Evolutionary conservation across 2,888 invertebrate genomes (phyloP).

Genomic region (Limnephilus lunatus): DNA sequence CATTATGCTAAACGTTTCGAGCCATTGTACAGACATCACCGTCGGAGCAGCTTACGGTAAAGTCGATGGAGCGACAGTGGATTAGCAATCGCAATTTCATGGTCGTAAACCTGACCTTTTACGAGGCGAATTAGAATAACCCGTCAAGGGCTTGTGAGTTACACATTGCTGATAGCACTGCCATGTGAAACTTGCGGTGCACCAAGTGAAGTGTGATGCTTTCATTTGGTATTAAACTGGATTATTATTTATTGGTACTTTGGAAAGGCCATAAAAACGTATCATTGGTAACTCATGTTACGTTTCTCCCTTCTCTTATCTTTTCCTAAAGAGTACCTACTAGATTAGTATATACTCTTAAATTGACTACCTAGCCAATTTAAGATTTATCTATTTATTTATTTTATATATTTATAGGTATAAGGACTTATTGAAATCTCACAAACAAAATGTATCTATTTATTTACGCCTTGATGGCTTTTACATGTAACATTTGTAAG

Average conservation of each 20-base stretch:
- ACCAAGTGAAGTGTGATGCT: background rate
- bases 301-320: too few species aligned
- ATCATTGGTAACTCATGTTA: too few species aligned
- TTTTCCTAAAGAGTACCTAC: too few species aligned
- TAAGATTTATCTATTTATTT: too few species aligned
- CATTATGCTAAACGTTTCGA: slow-evolving; percentile 44
- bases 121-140: slow-evolving; percentile 39
- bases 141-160: background rate
- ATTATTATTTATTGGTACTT: background rate
- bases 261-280: too few species aligned
- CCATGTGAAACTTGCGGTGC: background rate
- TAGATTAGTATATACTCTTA: too few species aligned
- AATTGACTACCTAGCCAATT: too few species aligned
- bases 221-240: background rate
- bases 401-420: too few species aligned
- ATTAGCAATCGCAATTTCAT: slow-evolving; percentile 45
- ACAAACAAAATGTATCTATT: too few species aligned
- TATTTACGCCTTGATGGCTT: too few species aligned
- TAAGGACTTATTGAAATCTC: too few species aligned
- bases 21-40: slow-evolving; percentile 18
- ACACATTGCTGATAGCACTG: background rate
- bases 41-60: slow-evolving; percentile 36
- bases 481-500: too few species aligned
- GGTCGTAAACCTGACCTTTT: slow-evolving; percentile 50
- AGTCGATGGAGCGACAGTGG: slow-evolving; percentile 52